These are phyloP conservation scores for Xyrichtys novacula DNA, from an alignment of 2,797 vertebrate species.

Conservation along the genomic window DNA sequence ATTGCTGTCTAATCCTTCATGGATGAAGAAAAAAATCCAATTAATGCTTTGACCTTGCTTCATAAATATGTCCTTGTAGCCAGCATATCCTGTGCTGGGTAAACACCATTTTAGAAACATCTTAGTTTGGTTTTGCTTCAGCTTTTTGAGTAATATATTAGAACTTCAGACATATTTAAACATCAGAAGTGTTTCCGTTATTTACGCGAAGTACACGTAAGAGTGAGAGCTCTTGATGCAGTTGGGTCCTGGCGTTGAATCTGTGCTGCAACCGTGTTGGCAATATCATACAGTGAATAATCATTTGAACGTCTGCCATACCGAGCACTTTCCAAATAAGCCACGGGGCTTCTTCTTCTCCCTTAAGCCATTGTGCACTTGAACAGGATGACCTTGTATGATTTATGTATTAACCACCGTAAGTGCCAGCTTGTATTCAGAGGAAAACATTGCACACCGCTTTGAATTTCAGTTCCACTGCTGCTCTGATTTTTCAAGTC, in stretches of 20 bases:
- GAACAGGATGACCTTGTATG: conserved; percentile 64
- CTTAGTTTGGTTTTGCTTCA: background rate
- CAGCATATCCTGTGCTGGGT: conserved; percentile 37
- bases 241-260: conserved; percentile 40
- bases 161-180: conserved; percentile 37
- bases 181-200: conserved; percentile 31
- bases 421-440: conserved; percentile 52
- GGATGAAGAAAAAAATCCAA: conserved; percentile 71
- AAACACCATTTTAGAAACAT: conserved; percentile 35
- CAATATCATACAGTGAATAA: conserved; percentile 63
- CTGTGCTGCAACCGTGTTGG: conserved; percentile 48
- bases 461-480: conserved; percentile 30
- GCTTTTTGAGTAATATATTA: conserved; percentile 20
- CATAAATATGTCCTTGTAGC: conserved; percentile 71
- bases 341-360: conserved; percentile 33
- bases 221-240: conserved; percentile 39
- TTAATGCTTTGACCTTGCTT: conserved; percentile 75
- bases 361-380: conserved; percentile 61
- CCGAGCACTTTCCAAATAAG: conserved; percentile 51
- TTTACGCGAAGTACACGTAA: conserved; percentile 13
- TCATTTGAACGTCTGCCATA: conserved; percentile 64
- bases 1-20: conserved; percentile 72
- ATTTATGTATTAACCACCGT: conserved; percentile 65
- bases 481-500: conserved; percentile 24
- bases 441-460: conserved; percentile 39